phyloP scores from a whole-genome alignment of 2,113 vertebrate genomes.

The Pan paniscus region DNA sequence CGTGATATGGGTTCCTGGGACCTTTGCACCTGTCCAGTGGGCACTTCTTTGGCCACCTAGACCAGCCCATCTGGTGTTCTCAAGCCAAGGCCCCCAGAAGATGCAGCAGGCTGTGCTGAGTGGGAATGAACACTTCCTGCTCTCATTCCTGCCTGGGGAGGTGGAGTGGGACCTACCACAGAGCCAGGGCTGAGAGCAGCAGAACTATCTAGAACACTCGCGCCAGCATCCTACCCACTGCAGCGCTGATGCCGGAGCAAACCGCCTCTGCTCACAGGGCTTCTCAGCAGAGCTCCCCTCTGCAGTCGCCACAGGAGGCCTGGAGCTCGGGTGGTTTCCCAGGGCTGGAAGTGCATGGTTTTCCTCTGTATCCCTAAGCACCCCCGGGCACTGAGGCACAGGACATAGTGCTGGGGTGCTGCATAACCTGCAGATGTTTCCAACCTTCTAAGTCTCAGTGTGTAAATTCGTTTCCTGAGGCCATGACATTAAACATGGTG shows the following conservation, averaged over 20 bases:
- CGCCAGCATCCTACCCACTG: neutral
- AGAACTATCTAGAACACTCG: neutral
- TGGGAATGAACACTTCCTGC: neutral
- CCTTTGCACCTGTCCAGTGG: neutral
- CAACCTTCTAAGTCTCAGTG: neutral
- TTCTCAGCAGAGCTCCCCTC: neutral
- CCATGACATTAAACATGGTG: neutral
- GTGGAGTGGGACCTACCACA: neutral
- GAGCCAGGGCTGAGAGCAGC: neutral
- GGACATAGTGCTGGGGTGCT: accelerated
- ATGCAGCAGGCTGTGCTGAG: accelerated
- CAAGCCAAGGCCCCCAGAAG: neutral
- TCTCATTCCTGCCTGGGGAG: neutral
- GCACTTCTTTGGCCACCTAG: neutral
- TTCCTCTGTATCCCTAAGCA: too few relatives aligned
- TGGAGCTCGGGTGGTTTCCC: neutral
- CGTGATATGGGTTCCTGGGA: accelerated
- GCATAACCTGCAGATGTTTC: neutral
- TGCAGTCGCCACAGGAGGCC: neutral
- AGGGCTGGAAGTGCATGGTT: neutral
- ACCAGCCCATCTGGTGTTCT: neutral
- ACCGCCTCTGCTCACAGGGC: accelerated
- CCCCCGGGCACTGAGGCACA: accelerated
- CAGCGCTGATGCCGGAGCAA: accelerated
- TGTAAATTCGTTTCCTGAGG: neutral